phyloP scores from a whole-genome alignment of 2,888 invertebrate genomes.

The Bimastos eiseni region DNA sequence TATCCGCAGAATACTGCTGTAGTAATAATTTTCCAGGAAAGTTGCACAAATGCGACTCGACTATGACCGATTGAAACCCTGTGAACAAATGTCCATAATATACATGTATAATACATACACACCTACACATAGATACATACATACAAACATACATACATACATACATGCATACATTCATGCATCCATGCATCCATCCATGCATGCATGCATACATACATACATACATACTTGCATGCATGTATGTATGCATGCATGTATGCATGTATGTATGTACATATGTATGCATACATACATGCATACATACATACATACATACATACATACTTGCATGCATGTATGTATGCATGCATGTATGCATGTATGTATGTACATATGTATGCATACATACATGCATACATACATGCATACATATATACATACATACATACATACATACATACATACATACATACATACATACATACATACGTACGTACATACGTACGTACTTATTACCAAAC shows the following conservation, averaged over 20 bases:
- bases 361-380: not conserved
- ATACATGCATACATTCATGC: conserved; percentile 23
- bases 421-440: conserved; percentile 10
- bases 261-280: not conserved
- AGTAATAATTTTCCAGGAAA: too few species aligned
- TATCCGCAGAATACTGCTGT: too few species aligned
- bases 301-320: not conserved
- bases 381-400: not conserved
- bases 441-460: not conserved
- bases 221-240: conserved; percentile 21
- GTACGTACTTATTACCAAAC: not conserved
- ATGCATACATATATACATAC: conserved; percentile 8
- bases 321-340: not conserved
- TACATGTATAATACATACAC: too few species aligned
- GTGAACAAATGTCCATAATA: too few species aligned
- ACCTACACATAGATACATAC: not conserved
- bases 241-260: conserved; percentile 17
- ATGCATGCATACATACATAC: not conserved
- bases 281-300: conserved; percentile 25
- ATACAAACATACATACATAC: conserved; percentile 23
- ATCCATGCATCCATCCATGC: not conserved
- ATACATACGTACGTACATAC: not conserved
- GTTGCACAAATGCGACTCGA: too few species aligned
- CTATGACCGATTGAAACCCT: too few species aligned
- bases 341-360: not conserved